Evolutionary conservation across 2,113 vertebrate genomes (phyloP), one percentile per base, ranked within the genome.

Genomic region (Gadus macrocephalus): DNA sequence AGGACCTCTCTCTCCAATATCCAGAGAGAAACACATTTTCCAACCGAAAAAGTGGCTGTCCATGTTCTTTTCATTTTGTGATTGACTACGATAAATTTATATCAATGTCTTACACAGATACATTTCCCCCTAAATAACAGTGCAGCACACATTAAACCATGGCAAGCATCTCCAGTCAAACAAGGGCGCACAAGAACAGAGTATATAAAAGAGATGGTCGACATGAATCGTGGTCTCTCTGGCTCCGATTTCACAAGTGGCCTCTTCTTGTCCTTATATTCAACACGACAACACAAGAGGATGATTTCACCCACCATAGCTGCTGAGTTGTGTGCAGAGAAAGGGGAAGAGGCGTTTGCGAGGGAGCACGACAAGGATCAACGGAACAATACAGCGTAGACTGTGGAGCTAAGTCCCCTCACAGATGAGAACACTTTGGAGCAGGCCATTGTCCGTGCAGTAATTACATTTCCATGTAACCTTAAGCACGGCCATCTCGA

Each of bases 231-330:
- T 12, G 12, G 12, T 49, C 42, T 49, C 42, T 9, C 42, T 49
- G 42, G 42, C 42, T 9, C 42, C 42, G 2, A 14, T 14, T 49
- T 49, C 5, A 49, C 55, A n/a, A 58, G 55, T 58, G 55, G 9
- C 55, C 55, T 58, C 55, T 17, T n/a, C 15, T 49, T 49, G 42
- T 14, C 42, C 42, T 58, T 17, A 58, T 58, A 16, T 58, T 17
- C 15, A 77, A 59, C 81, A 78, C 76, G 73, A 82, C 78, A 20
- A 64, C 77, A 80, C 42, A 73, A 78, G 58, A 75, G 76, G 75
- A 59, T 72, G 16, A 3, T 22, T 4, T 55, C 12, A 55, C 53
- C 16, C 5, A 12, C 16, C 5, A 12, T 55, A 16, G 16, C 12
- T 55, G 53, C 53, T 15, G 53, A 55, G 60, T 62, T 12, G 20